Evolutionary conservation across 2,888 invertebrate species (phyloP).

Genomic region (Bellardia pandia): DNA sequence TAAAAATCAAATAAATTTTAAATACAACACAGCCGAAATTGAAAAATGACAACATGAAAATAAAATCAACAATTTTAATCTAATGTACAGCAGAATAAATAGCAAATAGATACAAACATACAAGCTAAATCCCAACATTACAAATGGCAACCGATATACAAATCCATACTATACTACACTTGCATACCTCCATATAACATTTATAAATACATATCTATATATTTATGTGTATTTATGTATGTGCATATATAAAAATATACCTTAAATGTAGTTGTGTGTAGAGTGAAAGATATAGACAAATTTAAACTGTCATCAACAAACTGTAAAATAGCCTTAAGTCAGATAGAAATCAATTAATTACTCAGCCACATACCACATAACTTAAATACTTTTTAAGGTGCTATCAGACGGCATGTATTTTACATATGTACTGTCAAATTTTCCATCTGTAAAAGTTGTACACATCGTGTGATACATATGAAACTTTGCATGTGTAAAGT

Average conservation of each 20-base stretch:
- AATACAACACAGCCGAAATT: slow-evolving; percentile 49
- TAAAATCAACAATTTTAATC: slow-evolving; percentile 63
- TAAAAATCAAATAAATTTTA: slow-evolving; percentile 63
- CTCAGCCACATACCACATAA: slow-evolving; percentile 70
- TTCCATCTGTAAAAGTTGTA: too few species aligned
- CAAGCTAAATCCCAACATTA: slow-evolving; percentile 60
- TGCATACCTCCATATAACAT: neutral
- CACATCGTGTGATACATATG: too few species aligned
- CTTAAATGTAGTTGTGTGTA: slow-evolving; percentile 48
- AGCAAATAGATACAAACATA: slow-evolving; percentile 24
- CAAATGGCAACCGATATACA: slow-evolving; percentile 68
- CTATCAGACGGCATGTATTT: too few species aligned
- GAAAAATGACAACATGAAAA: slow-evolving; percentile 60
- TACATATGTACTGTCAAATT: too few species aligned
- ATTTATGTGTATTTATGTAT: slow-evolving; percentile 67
- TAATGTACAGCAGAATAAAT: neutral
- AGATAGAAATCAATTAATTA: slow-evolving; percentile 83
- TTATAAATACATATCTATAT: slow-evolving; percentile 76
- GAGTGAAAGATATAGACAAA: slow-evolving; percentile 66
- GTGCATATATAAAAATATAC: neutral
- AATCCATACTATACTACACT: slow-evolving; percentile 37
- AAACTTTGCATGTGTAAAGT: too few species aligned
- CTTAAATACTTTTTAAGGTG: slow-evolving; percentile 74
- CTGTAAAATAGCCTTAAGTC: slow-evolving; percentile 80
- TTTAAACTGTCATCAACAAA: slow-evolving; percentile 76